Base-by-base conservation (phyloP, 2,113 vertebrate species). In the Lota lota region DNA sequence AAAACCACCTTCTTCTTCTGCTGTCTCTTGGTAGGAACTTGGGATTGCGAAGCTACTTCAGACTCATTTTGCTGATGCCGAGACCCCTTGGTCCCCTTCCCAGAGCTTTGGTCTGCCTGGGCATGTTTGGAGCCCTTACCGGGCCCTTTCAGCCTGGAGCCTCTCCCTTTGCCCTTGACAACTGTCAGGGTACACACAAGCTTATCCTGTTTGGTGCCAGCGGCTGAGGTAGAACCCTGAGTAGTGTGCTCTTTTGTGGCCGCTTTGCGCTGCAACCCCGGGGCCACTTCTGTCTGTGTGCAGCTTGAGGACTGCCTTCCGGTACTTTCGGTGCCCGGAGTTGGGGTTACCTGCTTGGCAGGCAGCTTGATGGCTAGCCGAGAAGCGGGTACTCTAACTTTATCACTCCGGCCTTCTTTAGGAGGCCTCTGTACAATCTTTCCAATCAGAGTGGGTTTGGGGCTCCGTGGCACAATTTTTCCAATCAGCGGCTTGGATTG, bases 391-490 rank as follows among this genome's bases (percentile, higher is more conserved):
- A 77, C 64, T 51, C 51, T 69, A 1, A 79, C 73, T 65, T 70
- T 66, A 19, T 14, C 60, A 47, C 18, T 36, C 0, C 68, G 73
- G n/a, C 17, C 69, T 5, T 82, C 79, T 80, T 88, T 85, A 33
- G 72, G 20, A 64, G 70, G 0, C 28, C 69, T 77, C n/a, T 72
- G 72, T 21, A 82, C 75, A 69, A 85, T 85, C 78, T 84, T 87
- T 21, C 85, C 77, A 72, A 82, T 65, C 3, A 87, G 58, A 33
- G 72, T 2, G 0, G 70, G 2, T 75, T 85, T 74, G 47, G 62
- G 24, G 36, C 76, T 40, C 70, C 88, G 79, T 61, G 79, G 72
- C n/a, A 69, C 69, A 64, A 85, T 87, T 82, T 84, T 85, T 61
- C 83, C 79, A 70, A 71, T 15, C 1, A 77, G 6, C 73, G 77